A percentile compares a stretch with the other conserved stretches of the same genome.
Conservation (phyloP, 2,888 invertebrate genomes). For the Mesochorus sp. region DNA sequence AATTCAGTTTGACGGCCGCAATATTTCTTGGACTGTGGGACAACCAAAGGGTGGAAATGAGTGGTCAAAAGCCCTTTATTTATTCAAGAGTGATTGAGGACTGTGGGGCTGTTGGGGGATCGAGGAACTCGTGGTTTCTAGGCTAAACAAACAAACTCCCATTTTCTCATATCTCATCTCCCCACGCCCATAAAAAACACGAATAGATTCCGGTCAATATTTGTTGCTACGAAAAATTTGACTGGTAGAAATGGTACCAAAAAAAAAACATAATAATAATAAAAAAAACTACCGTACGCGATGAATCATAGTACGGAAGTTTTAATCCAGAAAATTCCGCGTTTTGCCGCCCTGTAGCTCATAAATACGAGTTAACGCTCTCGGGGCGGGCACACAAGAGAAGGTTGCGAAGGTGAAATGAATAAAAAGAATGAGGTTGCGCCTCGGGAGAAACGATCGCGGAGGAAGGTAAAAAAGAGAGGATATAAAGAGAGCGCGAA, state of each 20-base stretch:
- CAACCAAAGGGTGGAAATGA: too few relatives aligned
- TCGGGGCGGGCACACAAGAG: neutral
- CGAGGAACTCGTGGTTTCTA: too few relatives aligned
- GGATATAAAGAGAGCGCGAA: slow-evolving; percentile 23
- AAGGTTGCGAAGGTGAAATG: slow-evolving; percentile 34
- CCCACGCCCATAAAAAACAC: too few relatives aligned
- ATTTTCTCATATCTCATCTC: too few relatives aligned
- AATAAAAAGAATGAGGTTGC: slow-evolving; percentile 38
- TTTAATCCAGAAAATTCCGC: neutral
- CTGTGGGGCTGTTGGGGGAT: too few relatives aligned
- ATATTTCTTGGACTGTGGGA: too few relatives aligned
- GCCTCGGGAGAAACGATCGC: slow-evolving; percentile 8
- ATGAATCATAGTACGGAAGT: neutral
- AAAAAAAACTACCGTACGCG: neutral
- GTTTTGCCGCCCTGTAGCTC: neutral
- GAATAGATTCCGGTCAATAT: neutral
- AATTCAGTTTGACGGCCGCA: too few relatives aligned
- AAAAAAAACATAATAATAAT: too few relatives aligned
- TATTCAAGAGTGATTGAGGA: too few relatives aligned
- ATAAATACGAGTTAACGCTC: neutral
- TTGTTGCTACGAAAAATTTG: neutral
- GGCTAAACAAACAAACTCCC: too few relatives aligned
- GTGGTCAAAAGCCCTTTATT: too few relatives aligned
- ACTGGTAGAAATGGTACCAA: neutral
- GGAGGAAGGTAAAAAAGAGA: slow-evolving; percentile 16